Evolutionary conservation across 2,113 vertebrate genomes (phyloP).

Genomic region (Oophaga pumilio): DNA sequence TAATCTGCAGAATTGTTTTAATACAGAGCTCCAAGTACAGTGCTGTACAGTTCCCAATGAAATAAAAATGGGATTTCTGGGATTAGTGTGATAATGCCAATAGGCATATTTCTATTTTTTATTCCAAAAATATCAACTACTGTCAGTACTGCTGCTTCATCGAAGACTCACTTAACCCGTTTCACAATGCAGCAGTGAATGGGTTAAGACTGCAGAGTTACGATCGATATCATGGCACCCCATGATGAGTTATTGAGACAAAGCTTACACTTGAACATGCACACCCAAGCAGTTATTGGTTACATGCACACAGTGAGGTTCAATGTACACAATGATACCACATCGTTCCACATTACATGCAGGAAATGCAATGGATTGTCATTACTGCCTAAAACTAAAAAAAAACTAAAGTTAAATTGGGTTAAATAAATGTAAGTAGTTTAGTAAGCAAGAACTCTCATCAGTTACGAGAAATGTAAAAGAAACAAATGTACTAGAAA

Average conservation of each 20-base stretch:
- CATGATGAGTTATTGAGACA: conserved; percentile 2
- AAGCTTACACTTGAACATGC: conserved; percentile 38
- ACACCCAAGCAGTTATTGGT: conserved; percentile 34
- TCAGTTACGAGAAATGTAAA: background rate
- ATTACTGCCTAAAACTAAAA: background rate
- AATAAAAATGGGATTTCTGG: background rate
- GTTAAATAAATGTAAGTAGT: background rate
- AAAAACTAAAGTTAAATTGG: background rate
- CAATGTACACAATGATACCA: conserved; percentile 11
- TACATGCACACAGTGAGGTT: conserved; percentile 27
- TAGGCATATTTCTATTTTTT: background rate
- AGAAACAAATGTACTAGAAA: background rate
- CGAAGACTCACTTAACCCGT: background rate
- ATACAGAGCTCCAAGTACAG: background rate
- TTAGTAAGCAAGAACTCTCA: background rate
- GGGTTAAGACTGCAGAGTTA: conserved; percentile 2
- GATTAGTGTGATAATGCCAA: background rate
- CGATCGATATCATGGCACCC: background rate
- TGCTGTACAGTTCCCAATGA: background rate
- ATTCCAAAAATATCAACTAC: background rate
- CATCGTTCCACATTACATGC: conserved; percentile 54
- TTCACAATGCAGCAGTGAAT: background rate
- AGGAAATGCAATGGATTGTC: conserved; percentile 36
- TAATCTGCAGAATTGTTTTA: background rate
- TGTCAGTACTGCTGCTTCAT: conserved; percentile 39